phyloP scores from a whole-genome alignment of 2,113 vertebrate genomes.

The Trachemys scripta region DNA sequence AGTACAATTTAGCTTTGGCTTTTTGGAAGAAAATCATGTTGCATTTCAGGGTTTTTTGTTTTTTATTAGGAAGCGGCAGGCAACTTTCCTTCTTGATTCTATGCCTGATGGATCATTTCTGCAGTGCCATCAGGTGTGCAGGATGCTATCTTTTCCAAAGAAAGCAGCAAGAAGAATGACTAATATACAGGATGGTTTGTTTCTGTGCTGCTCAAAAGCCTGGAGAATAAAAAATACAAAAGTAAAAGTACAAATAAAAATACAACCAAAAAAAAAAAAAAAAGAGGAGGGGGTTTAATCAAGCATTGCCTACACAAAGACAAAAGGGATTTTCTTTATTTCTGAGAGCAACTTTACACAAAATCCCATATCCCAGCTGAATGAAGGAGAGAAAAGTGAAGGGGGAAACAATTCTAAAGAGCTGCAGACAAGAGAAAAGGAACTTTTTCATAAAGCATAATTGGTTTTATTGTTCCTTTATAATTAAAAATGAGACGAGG shows the following conservation, averaged over 20 bases:
- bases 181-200: background rate
- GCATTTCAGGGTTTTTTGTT: background rate
- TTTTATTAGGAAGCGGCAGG: background rate
- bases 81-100: constrained; percentile 24
- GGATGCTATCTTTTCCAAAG: background rate
- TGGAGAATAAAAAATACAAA: background rate
- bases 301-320: background rate
- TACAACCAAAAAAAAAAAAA: background rate
- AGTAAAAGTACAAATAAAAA: background rate
- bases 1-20: background rate
- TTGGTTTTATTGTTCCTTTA: background rate
- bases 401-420: background rate
- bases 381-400: constrained; percentile 22
- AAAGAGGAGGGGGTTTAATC: background rate
- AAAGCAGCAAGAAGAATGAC: constrained; percentile 1
- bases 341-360: background rate
- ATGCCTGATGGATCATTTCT: constrained; percentile 45
- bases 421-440: constrained; percentile 15
- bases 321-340: background rate
- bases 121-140: background rate
- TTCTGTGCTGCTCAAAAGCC: background rate
- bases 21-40: constrained; percentile 16
- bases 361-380: background rate
- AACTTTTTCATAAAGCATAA: background rate
- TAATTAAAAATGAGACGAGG: constrained; percentile 24